Base-by-base conservation (phyloP, 23 tunicate species). In the Trididemnum clinides region DNA sequence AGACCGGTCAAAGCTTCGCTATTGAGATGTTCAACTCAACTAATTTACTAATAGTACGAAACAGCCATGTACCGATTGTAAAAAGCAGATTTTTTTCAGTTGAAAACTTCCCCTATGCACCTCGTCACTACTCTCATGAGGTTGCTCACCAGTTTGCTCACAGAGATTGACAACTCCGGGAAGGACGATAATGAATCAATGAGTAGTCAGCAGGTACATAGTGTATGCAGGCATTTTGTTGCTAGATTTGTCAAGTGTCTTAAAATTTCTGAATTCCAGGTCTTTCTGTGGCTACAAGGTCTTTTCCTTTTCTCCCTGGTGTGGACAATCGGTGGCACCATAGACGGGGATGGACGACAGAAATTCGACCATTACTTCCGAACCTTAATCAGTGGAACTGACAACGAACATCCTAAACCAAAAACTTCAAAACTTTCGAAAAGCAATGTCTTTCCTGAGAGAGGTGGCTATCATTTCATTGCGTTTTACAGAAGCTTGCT, bases 251-350 rank as follows among this genome's bases (percentile, higher is more conserved):
- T 49, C 57, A 49, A 18, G 57, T 49, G 12, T 49, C 57, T 12
- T 71, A n/a, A 26, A 51, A 6, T 84, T 33, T 28, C 28, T 6
- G 15, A 15, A 23, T 72, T 89, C 22, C 80, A 95, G 95, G 84
- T 90, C 0, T 87, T 84, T 49, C 81, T 90, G n/a, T 95, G 99
- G 99, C 84, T 95, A 84, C 95, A 90, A 84, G 99, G 99, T 12
- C 71, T 90, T 10, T 90, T 95, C 87, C 89, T 90, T 1, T 95
- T 95, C 77, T 87, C 96, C 0, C 49, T 95, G 50, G 95, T 90
- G 34, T 95, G 99, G 99, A 34, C 99, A 51, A 28, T 95, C 5
- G 96, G 99, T 19, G 99, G 92, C 12, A 95, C 99, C 1, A 85
- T 95, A n/a, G 91, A 87, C 77, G 95, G 92, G 2, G 96, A 95